Evolutionary conservation across 2,797 vertebrate species (phyloP).

Genomic region (Brotula barbata): DNA sequence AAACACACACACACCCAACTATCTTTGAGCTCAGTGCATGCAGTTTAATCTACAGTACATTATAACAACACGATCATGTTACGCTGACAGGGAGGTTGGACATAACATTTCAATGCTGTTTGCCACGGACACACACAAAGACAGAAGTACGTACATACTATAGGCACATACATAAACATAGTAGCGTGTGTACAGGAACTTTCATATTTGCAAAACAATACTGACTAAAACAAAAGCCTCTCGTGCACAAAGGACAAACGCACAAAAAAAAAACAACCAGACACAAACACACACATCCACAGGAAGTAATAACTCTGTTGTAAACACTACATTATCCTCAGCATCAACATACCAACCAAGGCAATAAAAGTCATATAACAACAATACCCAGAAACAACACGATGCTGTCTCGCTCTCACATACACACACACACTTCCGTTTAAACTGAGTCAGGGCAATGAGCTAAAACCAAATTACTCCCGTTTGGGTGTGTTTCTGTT

Average conservation of each 20-base stretch:
- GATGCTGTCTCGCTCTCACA: background rate
- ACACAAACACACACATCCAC: constrained; percentile 20
- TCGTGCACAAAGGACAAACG: background rate
- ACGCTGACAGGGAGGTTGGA: constrained; percentile 28
- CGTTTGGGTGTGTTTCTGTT: background rate
- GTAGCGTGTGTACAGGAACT: background rate
- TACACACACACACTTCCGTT: constrained; percentile 6
- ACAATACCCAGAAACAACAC: constrained; percentile 6
- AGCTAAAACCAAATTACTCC: background rate
- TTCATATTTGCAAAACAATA: background rate
- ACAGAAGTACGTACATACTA: constrained; percentile 1
- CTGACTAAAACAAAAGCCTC: background rate
- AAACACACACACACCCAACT: constrained; percentile 33
- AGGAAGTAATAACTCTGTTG: constrained; percentile 37
- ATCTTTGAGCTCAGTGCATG: constrained; percentile 62
- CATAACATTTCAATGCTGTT: constrained; percentile 45
- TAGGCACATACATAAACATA: background rate
- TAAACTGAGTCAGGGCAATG: too few relatives aligned
- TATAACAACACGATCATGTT: constrained; percentile 33
- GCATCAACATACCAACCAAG: constrained; percentile 19
- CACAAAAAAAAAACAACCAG: constrained; percentile 2
- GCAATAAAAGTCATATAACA: constrained; percentile 31
- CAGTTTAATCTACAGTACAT: constrained; percentile 57
- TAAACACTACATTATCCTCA: constrained; percentile 31
- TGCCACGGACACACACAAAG: constrained; percentile 10